Evolutionary conservation across 1,140 invertebrate species (phyloP), one percentile per base, ranked within the genome.

Genomic region (Bombus confusus): DNA sequence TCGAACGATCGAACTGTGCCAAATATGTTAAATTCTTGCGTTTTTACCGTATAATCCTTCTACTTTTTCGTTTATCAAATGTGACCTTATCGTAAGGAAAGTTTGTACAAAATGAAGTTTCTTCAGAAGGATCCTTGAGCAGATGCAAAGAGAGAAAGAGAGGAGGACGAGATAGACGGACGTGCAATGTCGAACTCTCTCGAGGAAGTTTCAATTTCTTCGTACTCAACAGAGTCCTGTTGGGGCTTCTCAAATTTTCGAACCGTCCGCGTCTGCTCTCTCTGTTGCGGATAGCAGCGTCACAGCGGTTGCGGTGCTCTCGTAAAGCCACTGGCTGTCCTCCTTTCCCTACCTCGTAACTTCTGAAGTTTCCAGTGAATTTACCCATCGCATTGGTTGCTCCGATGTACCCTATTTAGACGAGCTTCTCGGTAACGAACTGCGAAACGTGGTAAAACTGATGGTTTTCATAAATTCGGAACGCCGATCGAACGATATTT

Each of bases 141-240:
- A 52, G 18, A 52, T 52, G 18, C 47, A 18, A 47, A 18, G 47
- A 6, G 15, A 9, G 62, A 59, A 39, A 25, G 37, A 22, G 69
- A 37, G 25, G 68, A 31, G 18, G 2, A 25, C 34, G 34, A 69
- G 68, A 39, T 69, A 39, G 66, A 9, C 66, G 9, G 4, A 28
- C 47, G 18, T 22, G 31, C 31, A 34, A 22, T 22, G 18, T 1
- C 39, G 41, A 81, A 57, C 52, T 73, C 31, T 31, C 12, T 31
- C 9, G 5, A 47, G 34, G 31, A 79, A 84, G 59, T 86, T 86
- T 41, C 47, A 81, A 66, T 81, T 88, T 84, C 75, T 84, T 84
- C 71, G 31, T n/a, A 64, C 37, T 82, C 57, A 18, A 37, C 3
- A 12, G 47, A 57, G 34, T 68, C 25, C 25, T 25, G 15, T 15